phyloP scores from a whole-genome alignment of 2,797 vertebrate species.

The Oreonectes daqikongensis region DNA sequence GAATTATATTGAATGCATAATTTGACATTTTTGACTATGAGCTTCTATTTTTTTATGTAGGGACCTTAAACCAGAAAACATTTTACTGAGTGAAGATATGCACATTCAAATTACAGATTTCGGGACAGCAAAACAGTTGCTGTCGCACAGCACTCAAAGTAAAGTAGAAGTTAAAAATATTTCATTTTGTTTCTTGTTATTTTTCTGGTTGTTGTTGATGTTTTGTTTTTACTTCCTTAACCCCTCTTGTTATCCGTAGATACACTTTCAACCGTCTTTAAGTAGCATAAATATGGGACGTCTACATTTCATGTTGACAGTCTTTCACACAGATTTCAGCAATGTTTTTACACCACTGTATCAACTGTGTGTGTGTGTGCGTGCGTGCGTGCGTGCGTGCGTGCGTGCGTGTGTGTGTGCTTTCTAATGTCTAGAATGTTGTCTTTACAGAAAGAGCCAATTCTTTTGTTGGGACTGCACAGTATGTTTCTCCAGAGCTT shows the following conservation, averaged over 20 bases:
- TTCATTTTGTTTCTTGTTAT: neutral
- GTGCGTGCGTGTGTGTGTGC: too few species aligned
- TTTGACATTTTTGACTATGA: neutral
- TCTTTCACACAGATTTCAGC: neutral
- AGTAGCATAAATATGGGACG: constrained; percentile 41
- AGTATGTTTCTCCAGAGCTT: constrained; percentile 98
- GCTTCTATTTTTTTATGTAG: constrained; percentile 65
- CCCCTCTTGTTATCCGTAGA: constrained; percentile 43
- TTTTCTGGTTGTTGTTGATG: neutral
- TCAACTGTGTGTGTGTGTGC: too few species aligned
- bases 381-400: too few species aligned
- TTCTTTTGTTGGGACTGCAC: constrained; percentile 98
- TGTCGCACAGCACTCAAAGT: constrained; percentile 94
- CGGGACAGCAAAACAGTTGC: constrained; percentile 95
- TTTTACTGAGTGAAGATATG: constrained; percentile 97
- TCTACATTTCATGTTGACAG: neutral
- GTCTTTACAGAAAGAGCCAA: constrained; percentile 88
- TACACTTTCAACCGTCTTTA: constrained; percentile 13
- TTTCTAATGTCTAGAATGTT: constrained; percentile 3
- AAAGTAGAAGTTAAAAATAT: constrained; percentile 19
- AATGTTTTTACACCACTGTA: neutral
- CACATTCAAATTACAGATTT: constrained; percentile 99
- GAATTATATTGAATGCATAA: neutral
- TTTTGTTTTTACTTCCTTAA: constrained; percentile 26
- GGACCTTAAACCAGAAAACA: constrained; percentile 99